Evolutionary conservation across 1,140 invertebrate species (phyloP), one percentile per base, ranked within the genome.

Genomic region (Proales similis): DNA sequence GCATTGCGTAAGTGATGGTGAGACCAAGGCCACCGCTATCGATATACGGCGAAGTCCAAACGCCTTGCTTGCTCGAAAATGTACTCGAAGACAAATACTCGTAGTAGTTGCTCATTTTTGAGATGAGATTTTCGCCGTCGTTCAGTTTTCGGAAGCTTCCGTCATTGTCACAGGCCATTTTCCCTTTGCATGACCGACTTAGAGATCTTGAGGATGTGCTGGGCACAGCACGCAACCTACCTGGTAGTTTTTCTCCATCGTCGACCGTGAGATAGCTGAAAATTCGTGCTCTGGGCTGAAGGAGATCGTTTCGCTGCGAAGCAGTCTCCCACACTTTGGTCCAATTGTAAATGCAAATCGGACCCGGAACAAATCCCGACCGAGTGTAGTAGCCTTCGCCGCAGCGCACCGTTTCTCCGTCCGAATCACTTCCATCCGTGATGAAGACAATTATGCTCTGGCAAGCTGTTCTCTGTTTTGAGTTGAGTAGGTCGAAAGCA

Each of bases 331-430:
- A 77, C 0, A 75, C 72, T 63, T 75, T 72, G 11, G 75, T 76
- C 71, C 73, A 77, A 66, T 77, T 77, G 62, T 77, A 77, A 63
- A 71, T 76, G 68, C 76, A 78, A 11, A 78, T 71, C 24, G 76
- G 76, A n/a, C 76, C 76, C 27, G 75, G 74, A 17, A 77, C 74
- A 69, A 75, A 78, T 4, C 76, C 76, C 69, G 73, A 75, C 17
- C 76, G 68, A 19, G 74, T 77, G 60, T 77, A 78, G 57, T 78
- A 76, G 6, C 76, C 76, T 66, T 75, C 75, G 7, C 75, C 76
- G 71, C 76, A 77, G 36, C 76, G 65, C n/a, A 77, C 72, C 64
- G 71, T 68, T 64, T 77, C 76, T 17, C 74, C 74, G 67, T 77
- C 76, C 12, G 72, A 76, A 57, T 77, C 76, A 48, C 71, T 67